Conservation (phyloP, 1,140 invertebrate genomes). For the Ericerus pela region DNA sequence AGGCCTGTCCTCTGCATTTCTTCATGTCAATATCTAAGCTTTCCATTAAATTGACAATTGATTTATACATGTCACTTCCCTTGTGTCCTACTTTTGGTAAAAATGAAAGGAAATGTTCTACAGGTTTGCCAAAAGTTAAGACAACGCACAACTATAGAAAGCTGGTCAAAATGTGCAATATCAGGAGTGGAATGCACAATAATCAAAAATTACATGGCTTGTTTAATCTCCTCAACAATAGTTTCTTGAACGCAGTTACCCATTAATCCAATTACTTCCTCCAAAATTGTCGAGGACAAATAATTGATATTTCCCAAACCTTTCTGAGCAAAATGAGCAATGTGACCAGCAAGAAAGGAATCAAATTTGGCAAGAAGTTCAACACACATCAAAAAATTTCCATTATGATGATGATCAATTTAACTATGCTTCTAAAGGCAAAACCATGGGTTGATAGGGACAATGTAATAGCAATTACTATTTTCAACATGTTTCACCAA, state of each 20-base stretch:
- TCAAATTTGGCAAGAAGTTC: slow-evolving; percentile 29
- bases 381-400: slow-evolving; percentile 7
- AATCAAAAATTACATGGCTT: slow-evolving; percentile 14
- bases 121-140: slow-evolving; percentile 14
- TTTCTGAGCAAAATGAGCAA: slow-evolving; percentile 26
- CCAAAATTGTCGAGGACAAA: slow-evolving; percentile 27
- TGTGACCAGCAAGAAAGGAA: slow-evolving; percentile 28
- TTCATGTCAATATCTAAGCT: slow-evolving; percentile 4
- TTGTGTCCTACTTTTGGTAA: slow-evolving; percentile 11
- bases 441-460: slow-evolving; percentile 1
- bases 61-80: neutral
- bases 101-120: slow-evolving; percentile 13
- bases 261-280: slow-evolving; percentile 29
- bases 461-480: neutral
- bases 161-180: slow-evolving; percentile 16
- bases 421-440: neutral
- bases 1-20: slow-evolving; percentile 21
- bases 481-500: slow-evolving; percentile 7
- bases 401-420: slow-evolving; percentile 14
- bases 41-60: slow-evolving; percentile 6
- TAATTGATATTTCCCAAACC: slow-evolving; percentile 28
- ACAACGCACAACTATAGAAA: slow-evolving; percentile 13
- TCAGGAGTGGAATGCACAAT: slow-evolving; percentile 15
- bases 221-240: slow-evolving; percentile 7
- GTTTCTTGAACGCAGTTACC: slow-evolving; percentile 6